phyloP scores from a whole-genome alignment of 2,888 invertebrate genomes.

The Oscheius onirici region DNA sequence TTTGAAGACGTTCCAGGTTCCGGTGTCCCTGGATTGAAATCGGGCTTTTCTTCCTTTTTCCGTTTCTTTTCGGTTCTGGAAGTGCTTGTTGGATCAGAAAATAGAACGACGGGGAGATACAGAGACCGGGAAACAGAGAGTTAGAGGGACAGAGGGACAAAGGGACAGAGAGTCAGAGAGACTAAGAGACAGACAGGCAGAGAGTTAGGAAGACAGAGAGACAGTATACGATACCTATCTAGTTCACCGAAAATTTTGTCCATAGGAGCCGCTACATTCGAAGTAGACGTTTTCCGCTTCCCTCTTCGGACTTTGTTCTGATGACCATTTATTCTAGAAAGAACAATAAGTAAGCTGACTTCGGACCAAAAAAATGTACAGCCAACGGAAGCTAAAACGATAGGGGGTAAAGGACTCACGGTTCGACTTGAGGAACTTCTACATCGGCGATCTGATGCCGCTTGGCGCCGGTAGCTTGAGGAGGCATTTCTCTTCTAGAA shows the following conservation, averaged over 20 bases:
- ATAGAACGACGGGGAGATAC: too few species aligned
- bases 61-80: constrained; percentile 7
- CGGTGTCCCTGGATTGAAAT: not conserved
- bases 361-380: too few species aligned
- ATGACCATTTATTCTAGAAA: too few species aligned
- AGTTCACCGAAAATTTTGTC: constrained; percentile 27
- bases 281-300: not conserved
- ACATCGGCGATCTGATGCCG: constrained; percentile 20
- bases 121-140: too few species aligned
- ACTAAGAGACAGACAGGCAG: too few species aligned
- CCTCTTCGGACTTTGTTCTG: not conserved
- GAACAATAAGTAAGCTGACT: too few species aligned
- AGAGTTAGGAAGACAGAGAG: too few species aligned
- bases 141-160: too few species aligned
- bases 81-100: too few species aligned
- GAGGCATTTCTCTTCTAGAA: not conserved
- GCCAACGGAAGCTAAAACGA: not conserved
- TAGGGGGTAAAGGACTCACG: not conserved
- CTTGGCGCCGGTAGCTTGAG: not conserved
- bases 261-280: not conserved
- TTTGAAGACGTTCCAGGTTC: too few species aligned
- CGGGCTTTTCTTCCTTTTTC: too few species aligned
- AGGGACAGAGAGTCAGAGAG: too few species aligned
- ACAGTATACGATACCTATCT: constrained; percentile 13
- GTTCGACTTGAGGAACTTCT: not conserved